phyloP scores from a whole-genome alignment of 1,140 invertebrate genomes.

The Pristionchus pacificus region DNA sequence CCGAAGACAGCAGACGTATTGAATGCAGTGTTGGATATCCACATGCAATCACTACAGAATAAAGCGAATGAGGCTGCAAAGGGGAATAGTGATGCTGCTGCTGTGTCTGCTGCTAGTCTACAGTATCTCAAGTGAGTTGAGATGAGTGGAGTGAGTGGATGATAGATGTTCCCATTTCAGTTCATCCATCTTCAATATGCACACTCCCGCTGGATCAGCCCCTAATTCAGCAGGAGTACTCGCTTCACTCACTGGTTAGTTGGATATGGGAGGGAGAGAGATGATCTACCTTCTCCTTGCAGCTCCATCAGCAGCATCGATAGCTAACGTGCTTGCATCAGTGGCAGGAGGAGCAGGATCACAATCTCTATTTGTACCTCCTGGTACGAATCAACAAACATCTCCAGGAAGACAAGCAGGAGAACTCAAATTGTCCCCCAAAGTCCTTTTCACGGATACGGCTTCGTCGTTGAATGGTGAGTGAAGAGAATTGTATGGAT shows the following conservation, averaged over 20 bases:
- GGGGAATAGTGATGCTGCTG: too few relatives aligned
- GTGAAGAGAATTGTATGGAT: neutral
- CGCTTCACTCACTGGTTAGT: neutral
- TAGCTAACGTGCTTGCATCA: neutral
- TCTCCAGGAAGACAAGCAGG: too few relatives aligned
- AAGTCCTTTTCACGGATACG: neutral
- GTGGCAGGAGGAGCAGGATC: too few relatives aligned
- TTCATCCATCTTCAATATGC: constrained; percentile 8
- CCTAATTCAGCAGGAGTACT: constrained; percentile 29
- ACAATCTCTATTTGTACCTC: too few relatives aligned
- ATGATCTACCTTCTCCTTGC: too few relatives aligned
- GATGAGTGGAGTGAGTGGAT: too few relatives aligned
- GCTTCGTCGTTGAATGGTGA: neutral
- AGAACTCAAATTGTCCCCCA: neutral
- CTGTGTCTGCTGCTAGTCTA: too few relatives aligned
- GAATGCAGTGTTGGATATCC: constrained; percentile 39
- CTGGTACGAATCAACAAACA: too few relatives aligned
- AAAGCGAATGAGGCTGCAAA: too few relatives aligned
- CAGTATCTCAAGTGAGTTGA: too few relatives aligned
- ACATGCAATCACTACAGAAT: constrained; percentile 1
- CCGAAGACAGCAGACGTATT: constrained; percentile 38
- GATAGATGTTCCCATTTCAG: neutral
- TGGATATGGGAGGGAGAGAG: too few relatives aligned
- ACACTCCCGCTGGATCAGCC: constrained; percentile 23
- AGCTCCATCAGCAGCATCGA: too few relatives aligned